Percentiles rank a stretch among this genome's conserved stretches.
Evolutionary conservation across 2,888 invertebrate species (phyloP).

Genomic region (Ceraclea dissimilis): DNA sequence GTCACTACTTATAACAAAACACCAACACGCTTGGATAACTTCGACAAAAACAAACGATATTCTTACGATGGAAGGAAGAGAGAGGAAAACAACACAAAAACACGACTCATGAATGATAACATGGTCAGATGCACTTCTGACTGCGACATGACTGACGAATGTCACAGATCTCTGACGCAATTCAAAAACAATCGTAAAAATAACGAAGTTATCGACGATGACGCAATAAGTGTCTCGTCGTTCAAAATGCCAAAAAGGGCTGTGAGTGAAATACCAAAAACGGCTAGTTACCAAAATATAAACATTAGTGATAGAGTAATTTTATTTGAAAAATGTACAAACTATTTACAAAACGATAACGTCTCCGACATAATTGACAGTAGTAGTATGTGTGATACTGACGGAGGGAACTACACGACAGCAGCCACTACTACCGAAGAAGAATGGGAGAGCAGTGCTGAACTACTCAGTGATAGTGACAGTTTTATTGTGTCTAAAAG

Average conservation of each 20-base stretch:
- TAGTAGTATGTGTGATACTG: slow-evolving; percentile 33
- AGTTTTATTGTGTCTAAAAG: slow-evolving; percentile 6
- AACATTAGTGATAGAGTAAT: not conserved
- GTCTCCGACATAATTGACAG: slow-evolving; percentile 8
- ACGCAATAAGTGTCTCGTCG: not conserved
- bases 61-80: slow-evolving; percentile 14
- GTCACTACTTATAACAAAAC: not conserved
- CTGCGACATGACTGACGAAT: slow-evolving; percentile 24
- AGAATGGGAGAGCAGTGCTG: slow-evolving; percentile 44
- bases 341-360: not conserved
- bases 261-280: not conserved
- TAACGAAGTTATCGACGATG: not conserved
- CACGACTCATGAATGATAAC: not conserved
- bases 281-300: not conserved
- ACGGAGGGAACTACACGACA: slow-evolving; percentile 28
- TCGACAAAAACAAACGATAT: slow-evolving; percentile 8
- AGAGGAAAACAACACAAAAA: slow-evolving; percentile 34
- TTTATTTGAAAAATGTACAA: not conserved
- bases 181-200: not conserved
- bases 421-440: slow-evolving; percentile 43
- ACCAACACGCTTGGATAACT: not conserved
- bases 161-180: slow-evolving; percentile 14
- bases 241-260: not conserved
- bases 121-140: slow-evolving; percentile 23
- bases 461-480: slow-evolving; percentile 41